Evolutionary conservation across 2,888 invertebrate genomes (phyloP).

Genomic region (Phasia obesa): DNA sequence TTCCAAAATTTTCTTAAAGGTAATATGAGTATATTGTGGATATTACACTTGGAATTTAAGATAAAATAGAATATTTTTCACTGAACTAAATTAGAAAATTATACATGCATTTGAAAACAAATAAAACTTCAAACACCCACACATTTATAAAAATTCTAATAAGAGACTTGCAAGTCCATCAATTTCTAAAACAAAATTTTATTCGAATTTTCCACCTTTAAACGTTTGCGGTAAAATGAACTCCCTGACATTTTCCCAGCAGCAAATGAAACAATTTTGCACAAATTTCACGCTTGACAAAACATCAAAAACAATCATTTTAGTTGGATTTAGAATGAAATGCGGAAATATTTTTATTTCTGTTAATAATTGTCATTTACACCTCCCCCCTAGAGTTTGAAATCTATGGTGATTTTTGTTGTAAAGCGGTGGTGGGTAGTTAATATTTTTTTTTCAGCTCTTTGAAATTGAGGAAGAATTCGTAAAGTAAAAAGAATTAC

Average conservation of each 20-base stretch:
- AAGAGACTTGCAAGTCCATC: not conserved
- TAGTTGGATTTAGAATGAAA: not conserved
- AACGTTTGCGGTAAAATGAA: slow-evolving; percentile 5
- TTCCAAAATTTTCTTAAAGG: too few species aligned
- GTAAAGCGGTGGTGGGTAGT: slow-evolving; percentile 29
- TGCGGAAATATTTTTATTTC: slow-evolving; percentile 9
- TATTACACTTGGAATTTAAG: too few species aligned
- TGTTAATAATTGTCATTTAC: not conserved
- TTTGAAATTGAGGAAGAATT: slow-evolving; percentile 15
- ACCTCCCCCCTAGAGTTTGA: slow-evolving; percentile 14
- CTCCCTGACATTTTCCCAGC: not conserved
- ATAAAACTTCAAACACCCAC: too few species aligned
- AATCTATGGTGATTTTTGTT: not conserved
- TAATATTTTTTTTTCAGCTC: not conserved
- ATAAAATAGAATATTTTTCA: too few species aligned
- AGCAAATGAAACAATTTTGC: slow-evolving; percentile 52
- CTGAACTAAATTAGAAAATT: too few species aligned
- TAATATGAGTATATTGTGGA: too few species aligned
- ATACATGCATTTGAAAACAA: too few species aligned
- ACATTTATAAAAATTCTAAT: not conserved
- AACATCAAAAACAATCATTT: slow-evolving; percentile 48
- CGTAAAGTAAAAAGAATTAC: not conserved
- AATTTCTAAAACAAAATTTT: slow-evolving; percentile 27
- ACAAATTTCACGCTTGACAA: slow-evolving; percentile 65
- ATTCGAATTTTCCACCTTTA: not conserved